A percentile compares a stretch with the other conserved stretches of the same genome.
phyloP scores from a whole-genome alignment of 2,113 vertebrate genomes.

The Accipiter virgatus region DNA sequence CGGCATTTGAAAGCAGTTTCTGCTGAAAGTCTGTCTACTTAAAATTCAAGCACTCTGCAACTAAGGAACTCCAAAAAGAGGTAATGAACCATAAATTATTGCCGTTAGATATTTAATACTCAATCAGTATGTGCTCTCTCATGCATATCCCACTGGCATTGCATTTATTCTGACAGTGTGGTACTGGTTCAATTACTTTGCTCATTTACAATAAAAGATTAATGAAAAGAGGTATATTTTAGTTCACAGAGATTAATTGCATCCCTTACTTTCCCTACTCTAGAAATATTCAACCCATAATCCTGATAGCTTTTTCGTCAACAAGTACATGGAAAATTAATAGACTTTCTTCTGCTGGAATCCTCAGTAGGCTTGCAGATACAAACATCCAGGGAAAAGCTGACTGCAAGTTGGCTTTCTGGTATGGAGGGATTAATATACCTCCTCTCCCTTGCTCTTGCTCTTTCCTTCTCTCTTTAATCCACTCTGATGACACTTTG shows the following conservation, averaged over 20 bases:
- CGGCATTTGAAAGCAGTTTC: constrained; percentile 64
- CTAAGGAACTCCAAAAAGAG: constrained; percentile 80
- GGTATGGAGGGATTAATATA: constrained; percentile 75
- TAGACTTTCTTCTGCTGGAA: constrained; percentile 83
- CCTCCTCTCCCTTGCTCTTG: constrained; percentile 34
- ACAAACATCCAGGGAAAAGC: constrained; percentile 72
- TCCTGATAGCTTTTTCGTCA: constrained; percentile 88
- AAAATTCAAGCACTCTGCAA: constrained; percentile 80
- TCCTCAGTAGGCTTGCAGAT: constrained; percentile 73
- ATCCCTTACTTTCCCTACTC: constrained; percentile 80
- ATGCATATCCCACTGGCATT: constrained; percentile 82
- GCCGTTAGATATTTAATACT: constrained; percentile 86
- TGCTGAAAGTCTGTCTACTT: constrained; percentile 73
- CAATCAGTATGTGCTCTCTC: constrained; percentile 86
- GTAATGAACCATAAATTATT: constrained; percentile 89
- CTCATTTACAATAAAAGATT: constrained; percentile 92
- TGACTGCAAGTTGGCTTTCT: constrained; percentile 70
- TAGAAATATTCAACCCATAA: constrained; percentile 87
- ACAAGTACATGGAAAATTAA: constrained; percentile 90
- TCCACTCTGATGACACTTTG: constrained; percentile 63
- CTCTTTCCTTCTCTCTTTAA: constrained; percentile 56
- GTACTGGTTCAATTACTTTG: constrained; percentile 83
- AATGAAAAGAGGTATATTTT: constrained; percentile 92
- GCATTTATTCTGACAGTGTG: constrained; percentile 82
- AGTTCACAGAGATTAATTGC: constrained; percentile 91